Evolutionary conservation across 92 coral and sea anemone species (phyloP).

Genomic region (Actinernus sp.): DNA sequence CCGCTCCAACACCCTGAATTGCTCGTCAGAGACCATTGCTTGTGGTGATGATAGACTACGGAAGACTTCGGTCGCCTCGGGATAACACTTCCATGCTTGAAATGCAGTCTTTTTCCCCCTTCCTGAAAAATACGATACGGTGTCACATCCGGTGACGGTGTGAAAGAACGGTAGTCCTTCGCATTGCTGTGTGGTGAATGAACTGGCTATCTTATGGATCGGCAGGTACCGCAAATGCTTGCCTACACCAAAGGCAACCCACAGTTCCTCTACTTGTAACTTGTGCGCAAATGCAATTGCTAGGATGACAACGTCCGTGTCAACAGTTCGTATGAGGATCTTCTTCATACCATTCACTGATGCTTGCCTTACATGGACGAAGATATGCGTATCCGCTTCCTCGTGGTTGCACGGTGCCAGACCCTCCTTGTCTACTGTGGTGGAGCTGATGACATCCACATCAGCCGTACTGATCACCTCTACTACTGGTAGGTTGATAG

Average conservation of each 20-base stretch:
- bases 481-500: conserved; percentile 19
- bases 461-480: conserved; percentile 32
- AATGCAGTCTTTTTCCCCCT: conserved; percentile 47
- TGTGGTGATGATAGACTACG: conserved; percentile 31
- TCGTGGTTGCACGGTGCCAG: conserved; percentile 32
- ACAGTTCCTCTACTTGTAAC: conserved; percentile 27
- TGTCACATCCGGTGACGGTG: conserved; percentile 56
- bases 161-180: conserved; percentile 26
- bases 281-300: conserved; percentile 14
- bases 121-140: conserved; percentile 31
- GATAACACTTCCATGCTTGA: conserved; percentile 42
- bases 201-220: conserved; percentile 1
- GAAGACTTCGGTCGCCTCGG: conserved; percentile 41
- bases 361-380: conserved; percentile 63
- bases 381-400: conserved; percentile 44
- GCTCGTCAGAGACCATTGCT: conserved; percentile 16
- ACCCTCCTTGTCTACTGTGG: conserved; percentile 21
- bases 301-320: conserved; percentile 62
- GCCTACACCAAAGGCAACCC: conserved; percentile 28
- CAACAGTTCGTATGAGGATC: conserved; percentile 35
- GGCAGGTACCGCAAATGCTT: conserved; percentile 13
- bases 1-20: conserved; percentile 8
- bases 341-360: conserved; percentile 10
- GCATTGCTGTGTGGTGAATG: conserved; percentile 13
- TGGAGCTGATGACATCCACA: conserved; percentile 25